Conservation (phyloP, 2,797 vertebrate genomes). For the Characodon lateralis region DNA sequence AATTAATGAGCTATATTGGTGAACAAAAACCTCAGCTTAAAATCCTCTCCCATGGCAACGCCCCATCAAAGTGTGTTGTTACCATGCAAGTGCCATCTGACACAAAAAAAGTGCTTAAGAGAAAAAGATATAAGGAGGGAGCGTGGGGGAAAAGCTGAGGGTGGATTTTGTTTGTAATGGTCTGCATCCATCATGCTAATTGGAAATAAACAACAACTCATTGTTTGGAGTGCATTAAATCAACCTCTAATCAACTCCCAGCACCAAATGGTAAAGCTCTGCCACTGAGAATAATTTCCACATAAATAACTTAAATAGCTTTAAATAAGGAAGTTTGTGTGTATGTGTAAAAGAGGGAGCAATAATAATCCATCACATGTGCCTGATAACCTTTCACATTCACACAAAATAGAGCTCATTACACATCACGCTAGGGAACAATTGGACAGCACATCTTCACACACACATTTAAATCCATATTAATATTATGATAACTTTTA, state of each 20-base stretch:
- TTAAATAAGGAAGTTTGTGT: slow-evolving; percentile 40
- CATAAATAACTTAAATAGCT: slow-evolving; percentile 64
- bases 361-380: not conserved
- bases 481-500: slow-evolving; percentile 26
- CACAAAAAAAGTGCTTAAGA: slow-evolving; percentile 21
- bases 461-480: slow-evolving; percentile 18
- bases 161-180: slow-evolving; percentile 52
- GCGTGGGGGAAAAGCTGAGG: slow-evolving; percentile 4
- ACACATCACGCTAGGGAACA: slow-evolving; percentile 46
- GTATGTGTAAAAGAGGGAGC: slow-evolving; percentile 6
- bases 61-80: slow-evolving; percentile 51
- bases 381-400: slow-evolving; percentile 59
- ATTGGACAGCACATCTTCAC: slow-evolving; percentile 29
- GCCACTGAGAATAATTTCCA: slow-evolving; percentile 42
- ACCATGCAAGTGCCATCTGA: slow-evolving; percentile 36
- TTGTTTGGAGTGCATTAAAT: slow-evolving; percentile 75
- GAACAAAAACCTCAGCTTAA: slow-evolving; percentile 33
- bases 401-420: slow-evolving; percentile 59
- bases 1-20: slow-evolving; percentile 57
- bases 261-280: slow-evolving; percentile 34
- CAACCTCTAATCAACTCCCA: slow-evolving; percentile 69
- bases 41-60: slow-evolving; percentile 61
- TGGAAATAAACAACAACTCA: slow-evolving; percentile 71
- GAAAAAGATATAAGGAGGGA: slow-evolving; percentile 18
- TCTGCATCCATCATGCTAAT: slow-evolving; percentile 74